Evolutionary conservation across 2,113 vertebrate genomes (phyloP).

Genomic region (Noctilio leporinus): DNA sequence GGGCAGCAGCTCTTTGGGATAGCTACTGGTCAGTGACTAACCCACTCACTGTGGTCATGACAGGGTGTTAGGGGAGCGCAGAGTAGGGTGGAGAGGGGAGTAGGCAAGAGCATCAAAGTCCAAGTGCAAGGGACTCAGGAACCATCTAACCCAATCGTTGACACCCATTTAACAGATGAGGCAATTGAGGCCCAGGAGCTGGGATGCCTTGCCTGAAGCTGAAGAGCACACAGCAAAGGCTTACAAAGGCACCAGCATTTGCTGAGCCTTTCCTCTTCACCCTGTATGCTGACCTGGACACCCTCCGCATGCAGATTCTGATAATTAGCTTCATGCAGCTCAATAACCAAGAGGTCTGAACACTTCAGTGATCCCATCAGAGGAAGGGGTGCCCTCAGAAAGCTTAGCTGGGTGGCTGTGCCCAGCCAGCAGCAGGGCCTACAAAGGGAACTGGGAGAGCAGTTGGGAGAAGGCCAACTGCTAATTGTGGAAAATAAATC

Average conservation of each 20-base stretch:
- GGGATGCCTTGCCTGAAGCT: not conserved
- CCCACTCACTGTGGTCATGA: not conserved
- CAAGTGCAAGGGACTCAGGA: not conserved
- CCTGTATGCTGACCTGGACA: not conserved
- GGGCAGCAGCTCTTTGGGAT: not conserved
- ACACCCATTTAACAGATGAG: not conserved
- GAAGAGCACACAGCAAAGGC: not conserved
- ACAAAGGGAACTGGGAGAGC: not conserved
- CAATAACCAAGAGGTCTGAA: not conserved
- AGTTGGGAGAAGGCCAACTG: slow-evolving; percentile 39
- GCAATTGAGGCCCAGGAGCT: not conserved
- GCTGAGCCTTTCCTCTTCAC: not conserved
- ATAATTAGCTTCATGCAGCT: not conserved
- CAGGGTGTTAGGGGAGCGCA: not conserved
- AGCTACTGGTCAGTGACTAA: not conserved
- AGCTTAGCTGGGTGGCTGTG: not conserved
- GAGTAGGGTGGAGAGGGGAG: not conserved
- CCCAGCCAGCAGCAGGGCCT: not conserved
- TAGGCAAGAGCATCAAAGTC: not conserved
- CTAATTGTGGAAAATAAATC: slow-evolving; percentile 66
- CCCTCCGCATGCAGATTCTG: not conserved
- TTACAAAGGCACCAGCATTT: not conserved
- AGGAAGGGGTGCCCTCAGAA: not conserved
- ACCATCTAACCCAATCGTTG: not conserved
- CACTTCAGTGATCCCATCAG: not conserved